A percentile compares a stretch with the other conserved stretches of the same genome.
Conservation (phyloP, 2,113 vertebrate genomes). For the Sebastes schlegelii region DNA sequence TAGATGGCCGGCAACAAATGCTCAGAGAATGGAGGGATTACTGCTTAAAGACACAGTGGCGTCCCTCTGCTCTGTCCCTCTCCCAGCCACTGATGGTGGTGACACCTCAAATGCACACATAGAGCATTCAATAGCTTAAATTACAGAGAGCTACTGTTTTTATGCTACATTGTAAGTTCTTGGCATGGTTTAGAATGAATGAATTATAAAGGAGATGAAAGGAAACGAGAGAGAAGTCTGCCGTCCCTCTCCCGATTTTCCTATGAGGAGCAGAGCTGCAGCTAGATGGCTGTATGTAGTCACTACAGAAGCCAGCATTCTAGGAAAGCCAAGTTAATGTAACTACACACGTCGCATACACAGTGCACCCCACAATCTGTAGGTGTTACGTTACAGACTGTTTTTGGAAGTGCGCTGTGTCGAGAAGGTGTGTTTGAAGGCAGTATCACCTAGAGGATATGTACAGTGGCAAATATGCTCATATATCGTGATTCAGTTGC, state of each 20-base stretch:
- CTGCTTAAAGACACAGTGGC: constrained; percentile 83
- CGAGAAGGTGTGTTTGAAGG: constrained; percentile 13
- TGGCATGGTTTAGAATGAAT: constrained; percentile 19
- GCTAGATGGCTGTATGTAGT: constrained; percentile 86
- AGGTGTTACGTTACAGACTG: constrained; percentile 22
- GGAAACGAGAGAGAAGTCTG: constrained; percentile 36
- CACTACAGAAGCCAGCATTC: constrained; percentile 72
- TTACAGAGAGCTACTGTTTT: constrained; percentile 31
- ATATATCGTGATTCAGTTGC: neutral
- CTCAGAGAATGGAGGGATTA: constrained; percentile 79
- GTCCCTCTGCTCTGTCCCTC: constrained; percentile 40
- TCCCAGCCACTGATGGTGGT: constrained; percentile 34
- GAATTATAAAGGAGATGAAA: constrained; percentile 36
- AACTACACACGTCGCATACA: constrained; percentile 32
- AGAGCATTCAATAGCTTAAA: constrained; percentile 33
- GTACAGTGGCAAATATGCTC: neutral
- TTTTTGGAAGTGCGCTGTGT: neutral
- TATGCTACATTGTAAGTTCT: constrained; percentile 41
- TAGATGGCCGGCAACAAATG: constrained; percentile 82
- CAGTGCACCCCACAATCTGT: constrained; percentile 27
- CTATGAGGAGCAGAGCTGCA: constrained; percentile 72
- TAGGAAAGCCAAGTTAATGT: constrained; percentile 63
- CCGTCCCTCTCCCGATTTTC: constrained; percentile 24
- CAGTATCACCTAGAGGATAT: neutral
- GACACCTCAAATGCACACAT: constrained; percentile 44